Conservation (phyloP, 1,140 invertebrate species). For the Pachypsylla venusta region DNA sequence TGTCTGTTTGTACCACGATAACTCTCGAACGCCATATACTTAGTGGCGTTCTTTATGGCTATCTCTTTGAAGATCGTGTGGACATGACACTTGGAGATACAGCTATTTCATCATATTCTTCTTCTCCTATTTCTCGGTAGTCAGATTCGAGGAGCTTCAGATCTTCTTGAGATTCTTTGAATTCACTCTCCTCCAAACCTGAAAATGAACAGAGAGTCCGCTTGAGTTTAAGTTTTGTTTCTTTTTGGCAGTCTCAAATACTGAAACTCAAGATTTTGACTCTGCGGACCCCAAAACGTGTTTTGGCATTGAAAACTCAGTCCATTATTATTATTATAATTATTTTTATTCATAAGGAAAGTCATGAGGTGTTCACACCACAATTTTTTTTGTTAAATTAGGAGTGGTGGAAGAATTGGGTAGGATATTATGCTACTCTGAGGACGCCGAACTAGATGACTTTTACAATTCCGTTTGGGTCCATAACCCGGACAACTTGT, state of each 20-base stretch:
- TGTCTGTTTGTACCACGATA: too few species aligned
- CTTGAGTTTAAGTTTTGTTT: neutral
- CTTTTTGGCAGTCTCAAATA: neutral
- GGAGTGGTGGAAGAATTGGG: too few species aligned
- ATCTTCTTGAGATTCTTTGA: constrained; percentile 17
- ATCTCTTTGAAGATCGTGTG: too few species aligned
- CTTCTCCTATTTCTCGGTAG: constrained; percentile 13
- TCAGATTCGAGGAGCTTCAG: constrained; percentile 15
- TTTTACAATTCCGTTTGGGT: too few species aligned
- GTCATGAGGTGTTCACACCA: too few species aligned
- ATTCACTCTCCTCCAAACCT: constrained; percentile 20
- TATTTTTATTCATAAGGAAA: too few species aligned
- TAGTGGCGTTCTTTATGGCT: too few species aligned
- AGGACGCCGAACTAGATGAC: too few species aligned
- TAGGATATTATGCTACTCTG: too few species aligned
- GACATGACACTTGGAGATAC: neutral
- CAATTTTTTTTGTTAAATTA: too few species aligned
- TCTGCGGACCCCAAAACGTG: neutral
- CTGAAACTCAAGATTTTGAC: neutral
- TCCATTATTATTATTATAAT: neutral
- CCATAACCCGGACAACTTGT: too few species aligned
- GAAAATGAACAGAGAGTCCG: neutral
- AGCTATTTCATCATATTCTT: neutral
- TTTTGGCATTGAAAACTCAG: neutral
- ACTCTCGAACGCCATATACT: too few species aligned